Evolutionary conservation across 2,797 vertebrate species (phyloP).

Genomic region (Hypotaenidia okinawae): DNA sequence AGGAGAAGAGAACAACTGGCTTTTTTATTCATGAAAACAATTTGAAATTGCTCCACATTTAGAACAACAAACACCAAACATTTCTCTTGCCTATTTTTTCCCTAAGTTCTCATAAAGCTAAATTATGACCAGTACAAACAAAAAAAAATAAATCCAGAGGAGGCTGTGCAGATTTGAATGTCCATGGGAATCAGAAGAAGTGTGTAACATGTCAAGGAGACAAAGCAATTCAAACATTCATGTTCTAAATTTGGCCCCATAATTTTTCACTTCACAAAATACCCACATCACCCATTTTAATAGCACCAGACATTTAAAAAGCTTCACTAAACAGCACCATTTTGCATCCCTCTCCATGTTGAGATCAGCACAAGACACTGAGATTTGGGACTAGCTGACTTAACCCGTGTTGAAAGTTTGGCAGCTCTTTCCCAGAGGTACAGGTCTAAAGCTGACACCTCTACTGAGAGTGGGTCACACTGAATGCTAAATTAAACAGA

Average conservation of each 20-base stretch:
- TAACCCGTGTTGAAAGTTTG: background rate
- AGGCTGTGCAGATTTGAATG: background rate
- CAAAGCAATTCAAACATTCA: background rate
- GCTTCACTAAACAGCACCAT: background rate
- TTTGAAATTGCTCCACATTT: background rate
- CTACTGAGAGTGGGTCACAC: background rate
- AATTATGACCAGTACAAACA: background rate
- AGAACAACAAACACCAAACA: background rate
- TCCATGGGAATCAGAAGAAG: background rate
- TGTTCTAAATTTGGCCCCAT: background rate
- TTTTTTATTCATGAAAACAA: background rate
- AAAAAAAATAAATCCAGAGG: background rate
- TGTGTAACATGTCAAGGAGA: background rate
- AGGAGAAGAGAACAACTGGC: background rate
- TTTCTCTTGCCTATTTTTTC: background rate
- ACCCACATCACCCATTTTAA: background rate
- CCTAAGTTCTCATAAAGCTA: background rate
- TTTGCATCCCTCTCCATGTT: background rate
- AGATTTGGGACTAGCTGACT: background rate
- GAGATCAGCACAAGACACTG: background rate
- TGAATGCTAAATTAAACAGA: slow-evolving; percentile 28
- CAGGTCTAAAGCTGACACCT: background rate
- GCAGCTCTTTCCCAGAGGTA: background rate
- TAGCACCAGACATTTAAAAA: background rate
- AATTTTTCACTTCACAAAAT: background rate